A percentile compares a stretch with the other conserved stretches of the same genome.
phyloP scores from a whole-genome alignment of 2,113 vertebrate genomes.

The Tupaia chinensis region DNA sequence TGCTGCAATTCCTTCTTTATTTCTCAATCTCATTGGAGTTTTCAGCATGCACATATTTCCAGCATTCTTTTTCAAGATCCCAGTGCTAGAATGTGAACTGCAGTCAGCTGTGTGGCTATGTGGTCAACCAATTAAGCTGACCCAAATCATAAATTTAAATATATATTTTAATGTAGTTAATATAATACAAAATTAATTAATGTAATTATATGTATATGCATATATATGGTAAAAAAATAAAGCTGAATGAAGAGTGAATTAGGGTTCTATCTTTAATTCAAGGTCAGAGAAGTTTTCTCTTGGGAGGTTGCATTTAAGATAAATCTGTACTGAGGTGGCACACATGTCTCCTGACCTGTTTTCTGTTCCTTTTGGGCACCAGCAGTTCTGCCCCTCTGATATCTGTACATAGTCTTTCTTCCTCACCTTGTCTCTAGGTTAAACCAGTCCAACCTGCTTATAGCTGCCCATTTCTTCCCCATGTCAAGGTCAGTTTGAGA shows the following conservation, averaged over 20 bases:
- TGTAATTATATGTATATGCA: background rate
- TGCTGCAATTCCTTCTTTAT: too few species aligned
- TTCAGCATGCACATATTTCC: too few species aligned
- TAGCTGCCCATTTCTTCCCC: slow-evolving; percentile 14
- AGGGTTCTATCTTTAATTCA: background rate
- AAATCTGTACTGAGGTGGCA: background rate
- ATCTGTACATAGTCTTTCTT: background rate
- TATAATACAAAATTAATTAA: background rate
- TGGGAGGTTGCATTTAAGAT: background rate
- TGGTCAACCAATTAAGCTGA: too few species aligned
- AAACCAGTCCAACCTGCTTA: slow-evolving; percentile 19
- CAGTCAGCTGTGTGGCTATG: too few species aligned
- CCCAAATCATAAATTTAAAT: too few species aligned
- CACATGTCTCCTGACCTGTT: background rate
- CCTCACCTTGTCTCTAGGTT: background rate
- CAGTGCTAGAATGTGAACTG: too few species aligned
- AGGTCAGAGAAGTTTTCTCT: background rate
- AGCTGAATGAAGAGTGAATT: background rate
- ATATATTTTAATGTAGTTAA: background rate
- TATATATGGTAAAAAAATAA: background rate
- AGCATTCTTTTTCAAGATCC: too few species aligned
- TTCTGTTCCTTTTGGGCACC: background rate
- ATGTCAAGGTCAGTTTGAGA: slow-evolving; percentile 60
- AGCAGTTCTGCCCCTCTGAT: background rate
- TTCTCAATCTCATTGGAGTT: too few species aligned